These are phyloP conservation scores for Tridacna crocea DNA, from an alignment of 2,888 invertebrate genomes.

Conservation along the genomic window DNA sequence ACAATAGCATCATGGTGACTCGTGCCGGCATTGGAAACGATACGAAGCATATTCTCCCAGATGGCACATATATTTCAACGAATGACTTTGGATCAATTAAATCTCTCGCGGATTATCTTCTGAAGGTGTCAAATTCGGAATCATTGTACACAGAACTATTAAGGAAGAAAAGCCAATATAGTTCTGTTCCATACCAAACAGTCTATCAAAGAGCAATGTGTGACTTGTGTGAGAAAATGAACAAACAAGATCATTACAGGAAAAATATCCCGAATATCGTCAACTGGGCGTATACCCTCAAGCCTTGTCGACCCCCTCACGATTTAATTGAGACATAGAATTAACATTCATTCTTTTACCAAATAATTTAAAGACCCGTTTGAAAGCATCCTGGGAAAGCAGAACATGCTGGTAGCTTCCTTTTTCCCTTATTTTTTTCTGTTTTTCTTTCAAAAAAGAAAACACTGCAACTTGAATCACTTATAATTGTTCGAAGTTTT, in stretches of 20 bases:
- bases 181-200: conserved; percentile 32
- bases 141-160: conserved; percentile 27
- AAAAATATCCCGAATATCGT: conserved; percentile 39
- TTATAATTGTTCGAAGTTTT: too few relatives aligned
- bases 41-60: conserved; percentile 15
- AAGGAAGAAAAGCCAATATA: conserved; percentile 37
- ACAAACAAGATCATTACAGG: conserved; percentile 35
- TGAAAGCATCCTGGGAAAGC: too few relatives aligned
- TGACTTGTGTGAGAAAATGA: conserved; percentile 11
- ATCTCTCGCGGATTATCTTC: conserved; percentile 31
- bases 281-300: neutral
- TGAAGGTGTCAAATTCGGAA: conserved; percentile 26
- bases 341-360: too few relatives aligned
- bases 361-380: too few relatives aligned
- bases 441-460: too few relatives aligned
- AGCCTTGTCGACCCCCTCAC: conserved; percentile 10
- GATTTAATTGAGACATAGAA: conserved; percentile 6
- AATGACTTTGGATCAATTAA: conserved; percentile 38
- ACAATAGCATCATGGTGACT: conserved; percentile 10
- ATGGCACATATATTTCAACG: conserved; percentile 36
- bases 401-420: too few relatives aligned
- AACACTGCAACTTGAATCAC: too few relatives aligned
- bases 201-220: conserved; percentile 49
- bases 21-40: conserved; percentile 34
- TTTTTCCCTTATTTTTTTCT: too few relatives aligned